Conservation (phyloP, 1,140 invertebrate species). For the Xylocopa sonorina region DNA sequence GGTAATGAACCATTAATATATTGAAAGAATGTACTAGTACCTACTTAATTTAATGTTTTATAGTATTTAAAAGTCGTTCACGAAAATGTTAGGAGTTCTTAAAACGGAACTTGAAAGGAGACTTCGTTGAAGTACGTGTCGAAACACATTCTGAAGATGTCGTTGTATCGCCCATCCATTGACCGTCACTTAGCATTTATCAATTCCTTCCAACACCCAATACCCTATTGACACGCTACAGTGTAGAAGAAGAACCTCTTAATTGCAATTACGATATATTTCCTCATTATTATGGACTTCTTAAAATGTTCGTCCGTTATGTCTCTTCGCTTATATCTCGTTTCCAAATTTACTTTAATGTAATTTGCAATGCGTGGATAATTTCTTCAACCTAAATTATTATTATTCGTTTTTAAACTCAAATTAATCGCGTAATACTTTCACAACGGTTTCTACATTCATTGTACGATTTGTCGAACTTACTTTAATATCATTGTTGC, state of each 20-base stretch:
- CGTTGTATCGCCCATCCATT: conserved; percentile 44
- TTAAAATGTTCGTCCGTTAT: neutral
- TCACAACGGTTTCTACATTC: too few relatives aligned
- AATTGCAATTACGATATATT: conserved; percentile 24
- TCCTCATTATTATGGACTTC: conserved; percentile 2
- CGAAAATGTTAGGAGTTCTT: conserved; percentile 35
- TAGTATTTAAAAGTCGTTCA: conserved; percentile 21
- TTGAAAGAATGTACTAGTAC: too few relatives aligned
- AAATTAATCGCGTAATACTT: too few relatives aligned
- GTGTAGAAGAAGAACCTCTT: conserved; percentile 17
- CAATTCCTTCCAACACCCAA: conserved; percentile 54
- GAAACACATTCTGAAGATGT: conserved; percentile 62
- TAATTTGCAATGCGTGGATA: neutral
- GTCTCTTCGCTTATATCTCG: neutral
- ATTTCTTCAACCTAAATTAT: neutral
- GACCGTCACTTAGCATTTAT: conserved; percentile 68
- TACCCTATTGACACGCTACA: conserved; percentile 32
- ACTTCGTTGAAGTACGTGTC: conserved; percentile 27
- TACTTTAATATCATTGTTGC: too few relatives aligned
- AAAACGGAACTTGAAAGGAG: conserved; percentile 4
- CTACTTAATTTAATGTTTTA: conserved; percentile 24
- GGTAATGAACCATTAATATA: too few relatives aligned
- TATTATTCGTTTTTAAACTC: too few relatives aligned
- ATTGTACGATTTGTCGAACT: too few relatives aligned
- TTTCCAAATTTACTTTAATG: neutral